Evolutionary conservation across 2,888 invertebrate genomes (phyloP).

Genomic region (Xanthia icteritia): DNA sequence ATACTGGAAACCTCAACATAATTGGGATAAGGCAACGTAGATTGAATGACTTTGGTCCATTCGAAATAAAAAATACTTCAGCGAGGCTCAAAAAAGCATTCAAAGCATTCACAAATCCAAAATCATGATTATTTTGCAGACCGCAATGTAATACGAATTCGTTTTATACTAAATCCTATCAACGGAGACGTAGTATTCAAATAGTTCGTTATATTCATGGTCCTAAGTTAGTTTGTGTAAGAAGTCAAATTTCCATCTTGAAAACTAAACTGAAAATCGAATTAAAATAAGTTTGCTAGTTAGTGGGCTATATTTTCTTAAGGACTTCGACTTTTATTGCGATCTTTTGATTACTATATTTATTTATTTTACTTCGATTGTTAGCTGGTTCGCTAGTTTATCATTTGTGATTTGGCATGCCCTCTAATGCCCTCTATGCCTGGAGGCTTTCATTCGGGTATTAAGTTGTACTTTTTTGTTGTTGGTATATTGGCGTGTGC

Average conservation of each 20-base stretch:
- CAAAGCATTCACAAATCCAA: neutral
- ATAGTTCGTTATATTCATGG: slow-evolving; percentile 22
- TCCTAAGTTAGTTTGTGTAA: slow-evolving; percentile 8
- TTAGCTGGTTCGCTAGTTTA: too few species aligned
- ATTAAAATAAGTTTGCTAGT: neutral
- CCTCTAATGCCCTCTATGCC: too few species aligned
- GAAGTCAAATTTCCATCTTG: slow-evolving; percentile 9
- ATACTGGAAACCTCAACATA: neutral
- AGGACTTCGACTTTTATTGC: neutral
- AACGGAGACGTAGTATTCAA: neutral
- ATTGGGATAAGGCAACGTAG: neutral
- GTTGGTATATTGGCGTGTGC: too few species aligned
- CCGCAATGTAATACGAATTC: slow-evolving; percentile 13
- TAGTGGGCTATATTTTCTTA: neutral
- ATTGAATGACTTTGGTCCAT: neutral
- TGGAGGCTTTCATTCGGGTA: too few species aligned
- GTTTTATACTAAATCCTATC: neutral
- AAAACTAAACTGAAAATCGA: slow-evolving; percentile 13
- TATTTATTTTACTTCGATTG: too few species aligned
- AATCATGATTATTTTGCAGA: neutral
- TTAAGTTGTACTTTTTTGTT: too few species aligned
- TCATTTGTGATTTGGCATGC: too few species aligned
- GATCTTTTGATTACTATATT: neutral
- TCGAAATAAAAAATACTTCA: neutral
- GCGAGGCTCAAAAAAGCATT: neutral